Evolutionary conservation across 1,140 invertebrate species (phyloP).

Genomic region (Cotesia chilonis): DNA sequence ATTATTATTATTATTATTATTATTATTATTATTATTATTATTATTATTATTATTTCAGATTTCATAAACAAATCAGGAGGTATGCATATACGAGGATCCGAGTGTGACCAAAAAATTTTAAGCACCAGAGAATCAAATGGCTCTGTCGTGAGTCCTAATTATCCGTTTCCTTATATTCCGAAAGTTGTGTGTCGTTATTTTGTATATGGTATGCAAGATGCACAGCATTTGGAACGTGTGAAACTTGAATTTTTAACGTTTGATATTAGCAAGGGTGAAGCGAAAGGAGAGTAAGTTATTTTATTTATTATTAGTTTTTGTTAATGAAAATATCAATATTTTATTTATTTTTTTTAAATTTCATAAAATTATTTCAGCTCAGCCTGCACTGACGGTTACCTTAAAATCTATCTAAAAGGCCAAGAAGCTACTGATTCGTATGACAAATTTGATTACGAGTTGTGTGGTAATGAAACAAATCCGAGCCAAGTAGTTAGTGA

Average conservation of each 20-base stretch:
- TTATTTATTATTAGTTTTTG: slow-evolving; percentile 5
- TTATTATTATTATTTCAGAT: slow-evolving; percentile 68
- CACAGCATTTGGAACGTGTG: slow-evolving; percentile 92
- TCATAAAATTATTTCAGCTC: slow-evolving; percentile 58
- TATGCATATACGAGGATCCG: slow-evolving; percentile 92
- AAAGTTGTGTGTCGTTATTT: slow-evolving; percentile 97
- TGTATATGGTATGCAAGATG: slow-evolving; percentile 96
- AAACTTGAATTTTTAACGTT: slow-evolving; percentile 87
- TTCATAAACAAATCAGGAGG: slow-evolving; percentile 88
- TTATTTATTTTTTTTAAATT: slow-evolving; percentile 30
- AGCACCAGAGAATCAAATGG: slow-evolving; percentile 91
- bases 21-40: slow-evolving; percentile 44
- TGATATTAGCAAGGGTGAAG: slow-evolving; percentile 84
- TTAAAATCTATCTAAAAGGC: slow-evolving; percentile 91
- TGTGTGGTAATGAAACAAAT: slow-evolving; percentile 81
- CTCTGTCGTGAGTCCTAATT: slow-evolving; percentile 93
- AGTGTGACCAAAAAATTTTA: slow-evolving; percentile 97
- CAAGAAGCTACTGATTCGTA: slow-evolving; percentile 92
- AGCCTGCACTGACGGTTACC: slow-evolving; percentile 86
- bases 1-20: slow-evolving; percentile 45
- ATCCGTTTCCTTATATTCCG: slow-evolving; percentile 91
- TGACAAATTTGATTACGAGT: slow-evolving; percentile 91
- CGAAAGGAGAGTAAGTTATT: slow-evolving; percentile 72
- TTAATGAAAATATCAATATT: neutral
- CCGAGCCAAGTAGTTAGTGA: slow-evolving; percentile 83